Base-by-base conservation (phyloP, 2,888 invertebrate genomes). In the Colostygia pectinataria region DNA sequence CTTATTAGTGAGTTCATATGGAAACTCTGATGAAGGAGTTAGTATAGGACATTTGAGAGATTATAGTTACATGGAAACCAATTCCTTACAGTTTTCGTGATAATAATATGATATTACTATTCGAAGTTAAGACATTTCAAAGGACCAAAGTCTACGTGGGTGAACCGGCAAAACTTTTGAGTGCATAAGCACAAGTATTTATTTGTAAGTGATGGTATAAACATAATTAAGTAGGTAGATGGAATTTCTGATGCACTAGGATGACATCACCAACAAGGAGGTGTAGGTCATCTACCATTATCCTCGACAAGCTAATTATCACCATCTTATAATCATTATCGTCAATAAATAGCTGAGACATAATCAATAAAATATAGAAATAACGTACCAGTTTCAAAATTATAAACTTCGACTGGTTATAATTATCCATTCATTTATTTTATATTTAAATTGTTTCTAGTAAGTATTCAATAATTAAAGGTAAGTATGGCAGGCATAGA, bases 181-280 rank as follows among this genome's bases (percentile, higher is more conserved):
- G 14, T 37, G 12, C 34, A 9, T 14, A 13, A 12, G n/a, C n/a
- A n/a, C n/a, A n/a, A 31, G 28, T 29, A 29, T 8, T 29, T 29
- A 1, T 13, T 36, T 4, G 7, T 2, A 12, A 7, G 9, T 28
- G 24, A 41, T 41, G 41, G 15, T 25, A 41, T 15, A 9, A 24
- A 25, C 15, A 33, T 33, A 25, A 18, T n/a, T n/a, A n/a, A n/a
- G n/a, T n/a, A 32, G 20, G 9, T 15, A 31, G 37, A 31, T 34
- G 42, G 8, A 25, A 27, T 36, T 36, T 28, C 23, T 40, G 47
- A 47, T 57, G 56, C 40, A 42, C 23, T 38, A 9, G 4, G 28
- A 50, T 59, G 55, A 55, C 47, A 47, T 59, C 59, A 56, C 5
- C 27, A 4, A 3, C 46, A 49, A 32, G 45, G 2, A 7, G 7